Base-by-base conservation (phyloP, 2,888 invertebrate species). In the Monochamus alternatus region DNA sequence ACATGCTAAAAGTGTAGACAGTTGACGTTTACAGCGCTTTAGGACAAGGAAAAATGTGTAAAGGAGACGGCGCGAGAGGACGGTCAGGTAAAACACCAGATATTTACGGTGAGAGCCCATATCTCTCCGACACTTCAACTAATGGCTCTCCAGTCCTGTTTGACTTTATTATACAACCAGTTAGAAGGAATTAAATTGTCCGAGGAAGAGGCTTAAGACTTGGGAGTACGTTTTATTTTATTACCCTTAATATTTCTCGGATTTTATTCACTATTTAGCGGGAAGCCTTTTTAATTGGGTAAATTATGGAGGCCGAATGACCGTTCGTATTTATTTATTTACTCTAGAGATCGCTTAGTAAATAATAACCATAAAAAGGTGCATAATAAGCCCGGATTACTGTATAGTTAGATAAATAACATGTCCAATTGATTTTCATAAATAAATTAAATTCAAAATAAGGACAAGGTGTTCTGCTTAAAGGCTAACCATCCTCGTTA, bases 1-100 rank as follows among this genome's bases (percentile, higher is more conserved):
- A 86, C 86, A 85, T 80, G 86, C 83, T 84, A 82, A 84, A 82
- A 85, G 85, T 85, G 85, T 85, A 81, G 82, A 80, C 79, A 78
- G 81, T 76, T 82, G 86, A 86, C 86, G 77, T 85, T 86, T 85
- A 86, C 85, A 86, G 80, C 84, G 80, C 81, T 81, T 80, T 80
- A 81, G 81, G 82, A 84, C 83, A 83, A 82, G 83, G 82, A 84
- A 82, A 83, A 85, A 80, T 81, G 81, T 81, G 83, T 84, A 83
- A 85, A 82, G 81, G 81, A 81, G 82, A 80, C 73, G 78, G 79
- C 76, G 83, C 81, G 82, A 83, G 82, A 82, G 83, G 79, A 79
- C 75, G 77, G 67, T 70, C 82, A 84, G 84, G 84, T 84, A 84
- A 81, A 79, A 78, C 80, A 78, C 81, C 81, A 75, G 75, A 82